Evolutionary conservation across 1,140 invertebrate genomes (phyloP), one percentile per base, ranked within the genome.

Genomic region (Trissolcus basalis): DNA sequence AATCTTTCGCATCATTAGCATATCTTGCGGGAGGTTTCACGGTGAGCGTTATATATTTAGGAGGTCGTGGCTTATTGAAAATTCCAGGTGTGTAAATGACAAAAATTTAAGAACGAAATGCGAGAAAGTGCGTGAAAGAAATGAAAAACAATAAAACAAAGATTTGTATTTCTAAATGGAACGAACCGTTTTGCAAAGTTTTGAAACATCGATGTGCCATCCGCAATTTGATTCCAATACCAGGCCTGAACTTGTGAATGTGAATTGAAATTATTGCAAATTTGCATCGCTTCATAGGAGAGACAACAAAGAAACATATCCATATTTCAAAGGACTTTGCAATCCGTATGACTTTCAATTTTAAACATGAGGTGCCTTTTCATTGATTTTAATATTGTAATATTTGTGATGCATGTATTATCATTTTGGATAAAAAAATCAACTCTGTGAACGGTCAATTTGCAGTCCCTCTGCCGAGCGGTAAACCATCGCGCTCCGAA

Each of bases 301-400:
- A 33, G 12, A 13, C 32, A 33, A 27, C 12, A 11, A 45, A 19
- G 35, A 69, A 60, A 49, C 70, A 75, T 59, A 74, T 74, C 72
- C 45, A 69, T 69, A 68, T 75, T 68, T 75, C 72, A 63, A 75
- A 54, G 39, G 19, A 19, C 54, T 64, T 70, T 76, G 64, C 59
- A 74, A 74, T 53, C 51, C 56, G 61, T 33, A 63, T 59, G 41
- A 65, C 14, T 73, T n/a, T 72, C 45, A 58, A 73, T 61, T 79
- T 76, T 76, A 47, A 77, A 69, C 65, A 73, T 70, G 47, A 63
- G 65, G 73, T 79, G 72, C 77, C 77, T 79, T 79, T 79, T 79
- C 47, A 76, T 76, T 79, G 51, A 53, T 73, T 73, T 79, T 54
- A 68, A 50, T 64, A 71, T 70, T 65, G 41, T 65, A 39, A 27